These are phyloP conservation scores for Carlito syrichta DNA, from an alignment of 2,113 vertebrate species.

Conservation along the genomic window DNA sequence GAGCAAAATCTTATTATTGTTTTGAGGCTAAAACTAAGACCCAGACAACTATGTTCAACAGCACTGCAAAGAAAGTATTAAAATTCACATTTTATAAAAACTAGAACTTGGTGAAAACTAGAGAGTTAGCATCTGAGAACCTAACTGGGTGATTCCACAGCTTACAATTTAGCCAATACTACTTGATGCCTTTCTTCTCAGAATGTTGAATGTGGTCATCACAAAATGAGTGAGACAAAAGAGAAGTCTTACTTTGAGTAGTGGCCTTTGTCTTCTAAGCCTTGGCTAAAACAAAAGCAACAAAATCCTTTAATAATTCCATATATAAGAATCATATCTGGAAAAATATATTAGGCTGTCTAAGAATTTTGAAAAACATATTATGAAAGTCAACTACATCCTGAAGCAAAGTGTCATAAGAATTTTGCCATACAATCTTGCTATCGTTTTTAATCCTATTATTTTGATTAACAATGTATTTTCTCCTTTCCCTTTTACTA, in stretches of 20 bases:
- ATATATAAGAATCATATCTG: not conserved
- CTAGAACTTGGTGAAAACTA: not conserved
- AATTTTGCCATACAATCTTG: not conserved
- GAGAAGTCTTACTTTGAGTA: not conserved
- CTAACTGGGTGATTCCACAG: not conserved
- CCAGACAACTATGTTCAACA: not conserved
- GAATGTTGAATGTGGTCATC: not conserved
- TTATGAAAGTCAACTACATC: not conserved
- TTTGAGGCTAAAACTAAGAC: not conserved
- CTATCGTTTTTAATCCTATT: not conserved
- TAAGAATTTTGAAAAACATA: not conserved
- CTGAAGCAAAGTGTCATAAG: not conserved
- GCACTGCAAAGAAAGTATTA: not conserved
- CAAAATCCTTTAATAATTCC: not conserved
- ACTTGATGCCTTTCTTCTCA: not conserved
- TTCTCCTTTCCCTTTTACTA: not conserved
- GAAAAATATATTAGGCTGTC: not conserved
- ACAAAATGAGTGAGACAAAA: not conserved
- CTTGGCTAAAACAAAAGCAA: not conserved
- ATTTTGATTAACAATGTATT: not conserved
- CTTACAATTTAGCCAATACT: not conserved
- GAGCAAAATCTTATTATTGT: not conserved
- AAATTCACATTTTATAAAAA: not conserved
- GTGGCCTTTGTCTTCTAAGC: not conserved
- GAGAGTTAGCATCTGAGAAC: not conserved